These are phyloP conservation scores for Cataglyphis cursor DNA, from an alignment of 2,888 invertebrate genomes.

Conservation along the genomic window DNA sequence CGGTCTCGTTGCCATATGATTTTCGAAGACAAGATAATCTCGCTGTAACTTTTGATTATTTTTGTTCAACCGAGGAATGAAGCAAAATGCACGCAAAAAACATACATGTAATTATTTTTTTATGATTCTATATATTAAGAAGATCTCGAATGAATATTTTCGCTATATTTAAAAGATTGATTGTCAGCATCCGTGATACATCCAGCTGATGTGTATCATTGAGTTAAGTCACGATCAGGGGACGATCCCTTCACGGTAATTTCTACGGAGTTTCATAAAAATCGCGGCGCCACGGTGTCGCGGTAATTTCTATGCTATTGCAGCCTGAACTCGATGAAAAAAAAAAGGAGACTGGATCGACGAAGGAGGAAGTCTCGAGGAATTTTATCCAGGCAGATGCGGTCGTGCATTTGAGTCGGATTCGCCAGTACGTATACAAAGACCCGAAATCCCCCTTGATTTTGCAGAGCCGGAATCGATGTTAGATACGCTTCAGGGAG, in stretches of 20 bases:
- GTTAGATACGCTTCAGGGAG: constrained; percentile 76
- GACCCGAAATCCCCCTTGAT: constrained; percentile 69
- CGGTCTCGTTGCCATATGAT: background rate
- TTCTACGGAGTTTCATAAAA: constrained; percentile 38
- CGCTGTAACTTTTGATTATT: background rate
- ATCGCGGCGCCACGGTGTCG: constrained; percentile 10
- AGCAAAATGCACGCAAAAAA: background rate
- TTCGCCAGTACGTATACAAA: constrained; percentile 60
- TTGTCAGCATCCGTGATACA: background rate
- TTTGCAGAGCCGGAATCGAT: constrained; percentile 67
- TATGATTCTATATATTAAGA: background rate
- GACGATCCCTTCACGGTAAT: constrained; percentile 15
- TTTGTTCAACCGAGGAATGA: background rate
- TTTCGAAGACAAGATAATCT: constrained; percentile 15
- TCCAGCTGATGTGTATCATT: background rate
- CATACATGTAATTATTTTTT: background rate
- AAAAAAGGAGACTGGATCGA: constrained; percentile 13
- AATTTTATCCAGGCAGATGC: constrained; percentile 69
- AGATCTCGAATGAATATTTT: background rate
- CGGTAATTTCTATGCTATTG: constrained; percentile 27
- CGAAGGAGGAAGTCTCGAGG: constrained; percentile 40
- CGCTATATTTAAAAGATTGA: background rate
- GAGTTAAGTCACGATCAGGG: constrained; percentile 1
- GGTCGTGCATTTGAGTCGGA: constrained; percentile 42
- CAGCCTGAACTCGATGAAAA: constrained; percentile 37